Evolutionary conservation across 2,797 vertebrate genomes (phyloP).

Genomic region (Discoglossus pictus): DNA sequence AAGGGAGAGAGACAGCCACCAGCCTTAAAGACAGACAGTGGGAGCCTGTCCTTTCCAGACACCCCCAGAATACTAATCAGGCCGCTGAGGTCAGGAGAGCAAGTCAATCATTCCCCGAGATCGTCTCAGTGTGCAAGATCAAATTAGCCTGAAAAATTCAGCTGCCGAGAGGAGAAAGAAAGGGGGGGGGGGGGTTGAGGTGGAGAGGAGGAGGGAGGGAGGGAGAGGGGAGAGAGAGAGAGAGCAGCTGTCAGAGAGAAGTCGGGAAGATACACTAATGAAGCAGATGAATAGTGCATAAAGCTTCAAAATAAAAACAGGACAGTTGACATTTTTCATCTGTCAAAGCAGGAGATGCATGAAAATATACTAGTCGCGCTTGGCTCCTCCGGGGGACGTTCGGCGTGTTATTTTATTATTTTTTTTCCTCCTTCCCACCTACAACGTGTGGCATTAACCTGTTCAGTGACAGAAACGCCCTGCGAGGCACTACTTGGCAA

Average conservation of each 20-base stretch:
- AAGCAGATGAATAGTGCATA: slow-evolving; percentile 99
- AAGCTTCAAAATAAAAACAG: slow-evolving; percentile 99
- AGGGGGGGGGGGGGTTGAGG: slow-evolving; percentile 63
- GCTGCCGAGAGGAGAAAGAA: slow-evolving; percentile 86
- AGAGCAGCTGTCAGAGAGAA: slow-evolving; percentile 87
- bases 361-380: slow-evolving; percentile 96
- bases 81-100: slow-evolving; percentile 96
- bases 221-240: slow-evolving; percentile 80
- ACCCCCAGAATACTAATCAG: slow-evolving; percentile 97
- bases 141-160: slow-evolving; percentile 95
- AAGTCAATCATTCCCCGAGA: slow-evolving; percentile 97
- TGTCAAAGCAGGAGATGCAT: slow-evolving; percentile 99
- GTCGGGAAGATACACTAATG: slow-evolving; percentile 96
- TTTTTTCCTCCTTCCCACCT: slow-evolving; percentile 52
- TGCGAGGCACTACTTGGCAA: slow-evolving; percentile 26
- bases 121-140: slow-evolving; percentile 89
- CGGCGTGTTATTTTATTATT: slow-evolving; percentile 55
- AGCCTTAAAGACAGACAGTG: slow-evolving; percentile 95
- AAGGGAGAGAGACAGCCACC: slow-evolving; percentile 72
- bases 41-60: slow-evolving; percentile 82
- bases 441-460: slow-evolving; percentile 51
- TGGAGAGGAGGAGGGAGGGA: slow-evolving; percentile 61
- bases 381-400: slow-evolving; percentile 93
- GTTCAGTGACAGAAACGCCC: slow-evolving; percentile 44
- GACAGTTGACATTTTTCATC: slow-evolving; percentile 99